These are phyloP conservation scores for Sialia sialis DNA, from an alignment of 2,113 vertebrate species.

Conservation along the genomic window DNA sequence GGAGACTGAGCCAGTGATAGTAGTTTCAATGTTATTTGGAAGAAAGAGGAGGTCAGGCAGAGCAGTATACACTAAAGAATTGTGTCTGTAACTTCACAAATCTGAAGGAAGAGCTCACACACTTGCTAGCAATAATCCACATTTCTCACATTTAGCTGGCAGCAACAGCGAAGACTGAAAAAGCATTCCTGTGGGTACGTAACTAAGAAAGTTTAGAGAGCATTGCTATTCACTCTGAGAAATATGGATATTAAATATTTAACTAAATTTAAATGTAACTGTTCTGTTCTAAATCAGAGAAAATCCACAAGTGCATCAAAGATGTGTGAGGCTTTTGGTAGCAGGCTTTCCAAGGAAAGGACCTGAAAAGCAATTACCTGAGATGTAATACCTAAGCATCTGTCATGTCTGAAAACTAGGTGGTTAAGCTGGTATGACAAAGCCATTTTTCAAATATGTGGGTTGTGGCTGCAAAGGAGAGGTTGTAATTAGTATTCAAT, in stretches of 20 bases:
- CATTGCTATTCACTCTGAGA: neutral
- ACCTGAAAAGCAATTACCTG: neutral
- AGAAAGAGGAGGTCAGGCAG: neutral
- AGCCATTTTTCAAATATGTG: neutral
- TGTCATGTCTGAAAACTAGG: neutral
- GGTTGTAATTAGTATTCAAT: neutral
- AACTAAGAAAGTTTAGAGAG: neutral
- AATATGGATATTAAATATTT: slow-evolving; percentile 14
- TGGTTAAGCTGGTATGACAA: neutral
- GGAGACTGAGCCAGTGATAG: neutral
- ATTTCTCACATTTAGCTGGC: neutral
- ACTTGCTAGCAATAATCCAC: neutral
- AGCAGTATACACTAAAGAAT: neutral
- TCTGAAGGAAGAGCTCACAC: neutral
- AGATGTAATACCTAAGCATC: neutral
- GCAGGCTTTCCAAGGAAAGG: neutral
- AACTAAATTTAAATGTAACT: slow-evolving; percentile 16
- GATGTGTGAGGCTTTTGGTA: neutral
- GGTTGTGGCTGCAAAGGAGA: neutral
- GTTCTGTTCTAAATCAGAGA: neutral
- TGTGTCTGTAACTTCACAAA: neutral
- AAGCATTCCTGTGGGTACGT: neutral
- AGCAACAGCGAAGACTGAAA: neutral
- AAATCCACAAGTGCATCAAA: neutral
- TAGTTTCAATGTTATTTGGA: neutral